Conservation (phyloP, 2,888 invertebrate species). For the Meganola albula region DNA sequence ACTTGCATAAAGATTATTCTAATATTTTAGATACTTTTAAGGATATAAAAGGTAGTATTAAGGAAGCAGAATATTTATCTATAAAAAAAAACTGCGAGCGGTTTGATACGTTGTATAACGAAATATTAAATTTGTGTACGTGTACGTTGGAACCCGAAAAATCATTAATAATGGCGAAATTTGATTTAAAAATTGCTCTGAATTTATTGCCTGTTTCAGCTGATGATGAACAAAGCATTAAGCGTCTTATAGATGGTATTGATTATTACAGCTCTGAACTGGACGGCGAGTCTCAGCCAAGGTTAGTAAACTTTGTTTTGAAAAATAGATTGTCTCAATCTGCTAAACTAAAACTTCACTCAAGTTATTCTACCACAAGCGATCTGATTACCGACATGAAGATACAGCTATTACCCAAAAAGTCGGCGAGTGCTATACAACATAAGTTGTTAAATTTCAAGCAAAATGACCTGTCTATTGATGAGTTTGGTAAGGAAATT, state of each 20-base stretch:
- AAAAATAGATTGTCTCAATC: slow-evolving; percentile 1
- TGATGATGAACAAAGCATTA: not conserved
- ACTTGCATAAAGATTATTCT: no score
- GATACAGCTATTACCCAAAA: not conserved
- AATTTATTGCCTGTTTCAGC: slow-evolving; percentile 1
- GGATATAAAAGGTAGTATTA: no score
- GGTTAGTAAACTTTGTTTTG: slow-evolving; percentile 3
- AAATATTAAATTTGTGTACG: no score
- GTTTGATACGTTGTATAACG: no score
- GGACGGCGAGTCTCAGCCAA: not conserved
- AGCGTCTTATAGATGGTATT: slow-evolving; percentile 2
- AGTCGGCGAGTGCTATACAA: slow-evolving; percentile 1
- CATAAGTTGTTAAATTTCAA: not conserved
- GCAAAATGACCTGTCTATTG: slow-evolving; percentile 1
- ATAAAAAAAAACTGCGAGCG: no score
- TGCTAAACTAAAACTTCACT: slow-evolving; percentile 1
- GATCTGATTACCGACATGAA: not conserved
- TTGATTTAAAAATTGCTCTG: slow-evolving; percentile 1
- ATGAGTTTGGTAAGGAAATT: slow-evolving; percentile 2
- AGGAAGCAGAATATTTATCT: no score
- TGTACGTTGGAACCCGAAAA: no score
- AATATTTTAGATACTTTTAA: no score
- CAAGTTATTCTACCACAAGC: not conserved
- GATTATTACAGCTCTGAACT: slow-evolving; percentile 2
- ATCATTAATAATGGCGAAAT: not conserved